Evolutionary conservation across 1,140 invertebrate species (phyloP).

Genomic region (Bombus huntii): DNA sequence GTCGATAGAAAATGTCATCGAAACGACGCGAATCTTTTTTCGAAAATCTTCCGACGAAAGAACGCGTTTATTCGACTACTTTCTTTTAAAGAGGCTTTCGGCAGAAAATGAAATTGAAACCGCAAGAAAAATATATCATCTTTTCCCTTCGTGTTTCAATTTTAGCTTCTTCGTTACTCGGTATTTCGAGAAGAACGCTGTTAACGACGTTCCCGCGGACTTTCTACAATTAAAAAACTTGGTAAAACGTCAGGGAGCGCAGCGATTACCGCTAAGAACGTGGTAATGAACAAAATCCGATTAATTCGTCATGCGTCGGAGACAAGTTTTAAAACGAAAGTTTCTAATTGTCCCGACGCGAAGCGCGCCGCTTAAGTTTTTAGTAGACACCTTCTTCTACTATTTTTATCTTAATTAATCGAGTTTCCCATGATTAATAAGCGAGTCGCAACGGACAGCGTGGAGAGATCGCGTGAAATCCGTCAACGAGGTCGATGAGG

Average conservation of each 20-base stretch:
- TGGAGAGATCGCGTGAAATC: background rate
- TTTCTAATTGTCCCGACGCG: slow-evolving; percentile 58
- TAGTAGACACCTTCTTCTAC: background rate
- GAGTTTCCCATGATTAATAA: slow-evolving; percentile 46
- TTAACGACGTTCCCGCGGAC: slow-evolving; percentile 11
- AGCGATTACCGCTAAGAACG: slow-evolving; percentile 53
- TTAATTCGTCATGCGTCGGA: slow-evolving; percentile 62
- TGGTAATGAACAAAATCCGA: slow-evolving; percentile 63
- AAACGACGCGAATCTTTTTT: slow-evolving; percentile 9
- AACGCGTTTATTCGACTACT: background rate
- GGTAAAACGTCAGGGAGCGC: slow-evolving; percentile 21
- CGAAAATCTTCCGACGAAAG: background rate
- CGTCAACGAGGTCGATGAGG: background rate
- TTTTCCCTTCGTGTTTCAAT: background rate
- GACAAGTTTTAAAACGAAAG: slow-evolving; percentile 60
- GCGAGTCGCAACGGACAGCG: background rate
- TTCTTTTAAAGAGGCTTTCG: too few species aligned
- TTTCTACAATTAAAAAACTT: slow-evolving; percentile 56
- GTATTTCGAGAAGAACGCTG: background rate
- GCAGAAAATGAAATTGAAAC: too few species aligned
- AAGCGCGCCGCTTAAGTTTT: slow-evolving; percentile 44
- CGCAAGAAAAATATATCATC: background rate
- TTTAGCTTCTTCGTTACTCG: background rate
- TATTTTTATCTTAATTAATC: slow-evolving; percentile 46
- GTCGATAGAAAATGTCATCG: background rate